A percentile compares a stretch with the other conserved stretches of the same genome.
phyloP scores from a whole-genome alignment of 2,888 invertebrate species.

The Adelphocoris suturalis region DNA sequence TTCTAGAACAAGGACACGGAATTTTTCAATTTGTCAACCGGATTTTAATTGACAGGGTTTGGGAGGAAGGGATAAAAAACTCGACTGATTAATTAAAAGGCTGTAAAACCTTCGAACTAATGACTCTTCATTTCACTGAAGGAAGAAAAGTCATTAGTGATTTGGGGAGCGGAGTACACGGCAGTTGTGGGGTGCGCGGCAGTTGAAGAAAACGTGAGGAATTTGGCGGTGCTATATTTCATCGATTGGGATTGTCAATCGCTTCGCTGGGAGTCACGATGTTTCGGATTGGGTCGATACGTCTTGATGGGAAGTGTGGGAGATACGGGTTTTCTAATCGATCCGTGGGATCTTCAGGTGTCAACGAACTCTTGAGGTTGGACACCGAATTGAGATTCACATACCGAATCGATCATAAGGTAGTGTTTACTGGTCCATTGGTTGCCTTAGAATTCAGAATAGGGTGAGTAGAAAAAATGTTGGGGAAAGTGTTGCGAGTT shows the following conservation, averaged over 20 bases:
- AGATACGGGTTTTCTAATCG: constrained; percentile 4
- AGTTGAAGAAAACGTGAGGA: constrained; percentile 24
- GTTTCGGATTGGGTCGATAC: not conserved
- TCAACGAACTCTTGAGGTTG: not conserved
- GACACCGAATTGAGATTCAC: not conserved
- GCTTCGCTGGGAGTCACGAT: not conserved
- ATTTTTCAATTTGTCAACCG: constrained; percentile 7
- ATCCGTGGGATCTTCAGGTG: constrained; percentile 14
- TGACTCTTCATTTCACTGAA: constrained; percentile 7
- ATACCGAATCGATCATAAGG: not conserved
- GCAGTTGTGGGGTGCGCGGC: no score
- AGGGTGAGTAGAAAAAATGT: no score
- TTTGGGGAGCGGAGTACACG: not conserved
- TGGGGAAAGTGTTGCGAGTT: no score
- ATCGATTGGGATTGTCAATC: constrained; percentile 19
- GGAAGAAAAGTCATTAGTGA: constrained; percentile 32
- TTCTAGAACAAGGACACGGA: not conserved
- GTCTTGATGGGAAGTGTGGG: constrained; percentile 5
- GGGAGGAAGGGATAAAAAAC: not conserved
- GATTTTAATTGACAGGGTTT: constrained; percentile 29
- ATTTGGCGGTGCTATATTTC: constrained; percentile 1
- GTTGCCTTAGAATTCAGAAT: no score
- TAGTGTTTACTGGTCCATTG: not conserved
- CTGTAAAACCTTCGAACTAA: constrained; percentile 18
- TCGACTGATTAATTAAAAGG: not conserved